These are phyloP conservation scores for Beroe ovata DNA, from an alignment of 37 sponge, comb jelly and placozoan species.

Conservation along the genomic window DNA sequence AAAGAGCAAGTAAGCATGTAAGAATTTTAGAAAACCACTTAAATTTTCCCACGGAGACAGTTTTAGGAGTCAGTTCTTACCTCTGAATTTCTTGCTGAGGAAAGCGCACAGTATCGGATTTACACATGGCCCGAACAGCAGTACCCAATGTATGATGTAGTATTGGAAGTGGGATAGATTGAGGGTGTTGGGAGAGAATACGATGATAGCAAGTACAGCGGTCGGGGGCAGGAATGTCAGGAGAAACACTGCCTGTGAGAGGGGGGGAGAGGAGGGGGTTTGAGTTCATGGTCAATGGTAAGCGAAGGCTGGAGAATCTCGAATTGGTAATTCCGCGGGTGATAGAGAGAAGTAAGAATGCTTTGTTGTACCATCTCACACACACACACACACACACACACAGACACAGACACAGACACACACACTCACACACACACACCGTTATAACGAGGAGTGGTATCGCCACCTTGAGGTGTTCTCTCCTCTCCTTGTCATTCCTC, in stretches of 20 bases:
- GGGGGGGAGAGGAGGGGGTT: no score
- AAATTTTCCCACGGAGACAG: no score
- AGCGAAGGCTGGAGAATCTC: no score
- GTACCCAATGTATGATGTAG: constrained; percentile 54
- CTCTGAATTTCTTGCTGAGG: constrained; percentile 66
- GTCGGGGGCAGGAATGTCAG: constrained; percentile 30
- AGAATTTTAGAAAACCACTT: no score
- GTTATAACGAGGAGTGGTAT: constrained; percentile 43
- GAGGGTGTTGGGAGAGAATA: neutral
- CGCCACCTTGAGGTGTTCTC: constrained; percentile 9
- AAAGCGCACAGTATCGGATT: constrained; percentile 57
- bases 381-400: no score
- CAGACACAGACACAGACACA: no score
- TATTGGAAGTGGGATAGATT: constrained; percentile 32
- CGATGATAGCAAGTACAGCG: neutral
- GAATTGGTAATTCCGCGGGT: no score
- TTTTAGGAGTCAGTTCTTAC: no score
- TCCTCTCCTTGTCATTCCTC: neutral
- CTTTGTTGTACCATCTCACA: no score
- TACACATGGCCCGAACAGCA: constrained; percentile 29
- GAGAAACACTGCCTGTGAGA: constrained; percentile 10
- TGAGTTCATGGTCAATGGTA: no score
- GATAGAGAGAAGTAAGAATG: no score
- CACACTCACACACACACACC: neutral
- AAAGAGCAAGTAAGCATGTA: no score